Percentiles rank a stretch among this genome's conserved stretches.
Conservation (phyloP, 1,140 invertebrate genomes). For the Drosophila bocqueti region DNA sequence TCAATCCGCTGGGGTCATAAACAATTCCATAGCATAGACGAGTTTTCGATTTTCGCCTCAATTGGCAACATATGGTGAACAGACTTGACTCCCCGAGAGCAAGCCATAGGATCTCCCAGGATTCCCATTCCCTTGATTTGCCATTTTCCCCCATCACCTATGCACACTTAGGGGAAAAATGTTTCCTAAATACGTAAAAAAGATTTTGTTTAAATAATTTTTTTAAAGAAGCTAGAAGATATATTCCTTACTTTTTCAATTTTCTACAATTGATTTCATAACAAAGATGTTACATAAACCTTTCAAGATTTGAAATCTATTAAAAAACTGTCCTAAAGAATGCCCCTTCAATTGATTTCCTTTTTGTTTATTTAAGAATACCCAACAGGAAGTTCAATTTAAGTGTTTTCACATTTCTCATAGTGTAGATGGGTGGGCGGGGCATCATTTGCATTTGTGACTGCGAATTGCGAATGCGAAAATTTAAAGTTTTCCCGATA, state of each 20-base stretch:
- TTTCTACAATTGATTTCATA: not conserved
- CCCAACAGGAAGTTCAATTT: not conserved
- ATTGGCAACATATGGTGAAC: slow-evolving; percentile 80
- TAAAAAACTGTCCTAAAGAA: not conserved
- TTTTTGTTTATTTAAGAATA: not conserved
- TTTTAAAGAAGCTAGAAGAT: too few species aligned
- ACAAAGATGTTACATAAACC: not conserved
- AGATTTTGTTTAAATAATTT: not conserved
- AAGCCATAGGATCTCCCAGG: slow-evolving; percentile 13
- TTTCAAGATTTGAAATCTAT: not conserved
- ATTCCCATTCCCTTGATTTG: slow-evolving; percentile 5
- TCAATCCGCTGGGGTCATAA: slow-evolving; percentile 67
- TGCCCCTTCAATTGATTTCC: not conserved
- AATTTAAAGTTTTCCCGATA: slow-evolving; percentile 80
- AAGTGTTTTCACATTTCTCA: slow-evolving; percentile 10
- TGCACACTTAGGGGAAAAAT: slow-evolving; percentile 10
- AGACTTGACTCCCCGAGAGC: slow-evolving; percentile 57
- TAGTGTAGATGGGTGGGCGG: slow-evolving; percentile 46
- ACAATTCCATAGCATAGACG: slow-evolving; percentile 74
- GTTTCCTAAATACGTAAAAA: not conserved
- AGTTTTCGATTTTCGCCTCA: slow-evolving; percentile 82
- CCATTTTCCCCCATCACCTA: not conserved
- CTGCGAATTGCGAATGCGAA: slow-evolving; percentile 80
- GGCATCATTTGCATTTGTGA: slow-evolving; percentile 77
- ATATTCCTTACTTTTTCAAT: not conserved